Evolutionary conservation across 2,888 invertebrate genomes (phyloP).

Genomic region (Rhingia campestris): DNA sequence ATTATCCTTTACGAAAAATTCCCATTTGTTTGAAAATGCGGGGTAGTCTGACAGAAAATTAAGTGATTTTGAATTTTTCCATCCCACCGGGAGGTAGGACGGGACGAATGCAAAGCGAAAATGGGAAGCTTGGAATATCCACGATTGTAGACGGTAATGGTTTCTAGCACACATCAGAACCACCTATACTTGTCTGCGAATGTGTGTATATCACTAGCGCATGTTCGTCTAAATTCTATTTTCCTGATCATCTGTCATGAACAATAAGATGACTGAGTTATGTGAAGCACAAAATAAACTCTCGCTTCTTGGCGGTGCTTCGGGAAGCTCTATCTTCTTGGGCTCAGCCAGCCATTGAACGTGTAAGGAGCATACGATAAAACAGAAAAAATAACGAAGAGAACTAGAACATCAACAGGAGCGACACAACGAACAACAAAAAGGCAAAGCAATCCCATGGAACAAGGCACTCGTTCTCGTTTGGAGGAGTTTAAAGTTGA

Average conservation of each 20-base stretch:
- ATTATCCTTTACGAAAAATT: constrained; percentile 40
- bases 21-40: constrained; percentile 65
- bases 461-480: constrained; percentile 52
- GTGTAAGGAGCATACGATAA: constrained; percentile 19
- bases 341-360: constrained; percentile 43
- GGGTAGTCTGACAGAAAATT: constrained; percentile 69
- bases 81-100: constrained; percentile 5
- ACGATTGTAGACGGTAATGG: constrained; percentile 54
- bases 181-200: constrained; percentile 18
- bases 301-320: constrained; percentile 65
- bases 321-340: constrained; percentile 28
- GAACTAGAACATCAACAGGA: constrained; percentile 22
- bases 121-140: constrained; percentile 33
- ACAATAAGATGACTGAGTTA: constrained; percentile 71
- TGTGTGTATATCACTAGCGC: constrained; percentile 10
- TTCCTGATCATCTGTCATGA: constrained; percentile 74
- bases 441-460: constrained; percentile 52
- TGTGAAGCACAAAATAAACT: constrained; percentile 73
- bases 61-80: constrained; percentile 73
- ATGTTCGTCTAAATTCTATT: constrained; percentile 67
- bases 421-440: constrained; percentile 55
- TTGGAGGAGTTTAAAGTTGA: constrained; percentile 63
- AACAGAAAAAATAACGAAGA: constrained; percentile 28
- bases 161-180: constrained; percentile 25
- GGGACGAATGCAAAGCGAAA: neutral